Conservation (phyloP, 2,113 vertebrate genomes). For the Chiloscyllium plagiosum region DNA sequence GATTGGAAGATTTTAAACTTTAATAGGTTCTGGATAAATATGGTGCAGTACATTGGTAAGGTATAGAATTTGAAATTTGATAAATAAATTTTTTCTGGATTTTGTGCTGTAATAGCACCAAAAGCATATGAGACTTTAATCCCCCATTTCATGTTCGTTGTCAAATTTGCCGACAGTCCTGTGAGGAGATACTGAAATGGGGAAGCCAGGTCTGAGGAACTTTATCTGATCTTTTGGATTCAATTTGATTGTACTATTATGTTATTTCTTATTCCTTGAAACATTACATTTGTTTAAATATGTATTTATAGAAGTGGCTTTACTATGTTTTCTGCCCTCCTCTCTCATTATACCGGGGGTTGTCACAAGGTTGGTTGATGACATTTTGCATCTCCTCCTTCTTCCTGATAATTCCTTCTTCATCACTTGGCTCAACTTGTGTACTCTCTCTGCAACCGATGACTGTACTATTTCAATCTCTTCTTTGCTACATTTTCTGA, state of each 20-base stretch:
- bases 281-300: background rate
- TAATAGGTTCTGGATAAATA: background rate
- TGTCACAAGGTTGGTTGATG: too few relatives aligned
- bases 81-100: background rate
- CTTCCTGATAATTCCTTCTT: too few relatives aligned
- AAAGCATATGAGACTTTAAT: background rate
- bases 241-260: background rate
- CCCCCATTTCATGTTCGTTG: background rate
- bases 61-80: background rate
- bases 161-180: background rate
- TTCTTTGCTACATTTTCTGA: too few relatives aligned
- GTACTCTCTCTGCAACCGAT: too few relatives aligned
- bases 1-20: constrained; percentile 15
- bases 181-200: background rate
- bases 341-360: too few relatives aligned
- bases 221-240: background rate
- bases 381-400: too few relatives aligned
- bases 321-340: background rate
- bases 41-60: background rate
- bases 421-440: too few relatives aligned
- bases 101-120: background rate
- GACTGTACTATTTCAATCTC: too few relatives aligned
- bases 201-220: background rate
- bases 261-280: background rate
- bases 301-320: background rate